phyloP scores from a whole-genome alignment of 2,888 invertebrate genomes.

The Tipula confusa region DNA sequence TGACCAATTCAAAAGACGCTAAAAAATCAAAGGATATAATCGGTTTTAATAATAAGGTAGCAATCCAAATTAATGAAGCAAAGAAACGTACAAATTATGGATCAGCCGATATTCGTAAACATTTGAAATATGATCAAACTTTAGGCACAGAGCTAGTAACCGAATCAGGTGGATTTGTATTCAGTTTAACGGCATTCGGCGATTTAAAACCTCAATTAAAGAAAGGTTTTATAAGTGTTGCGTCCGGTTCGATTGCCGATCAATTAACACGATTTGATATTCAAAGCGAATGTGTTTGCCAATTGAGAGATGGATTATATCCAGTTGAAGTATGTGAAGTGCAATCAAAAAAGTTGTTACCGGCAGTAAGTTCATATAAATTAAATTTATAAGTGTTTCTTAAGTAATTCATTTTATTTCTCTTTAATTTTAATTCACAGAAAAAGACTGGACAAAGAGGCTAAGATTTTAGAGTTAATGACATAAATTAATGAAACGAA shows the following conservation, averaged over 20 bases:
- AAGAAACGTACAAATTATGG: conserved; percentile 59
- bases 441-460: conserved; percentile 4
- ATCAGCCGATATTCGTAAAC: conserved; percentile 53
- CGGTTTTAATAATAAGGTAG: conserved; percentile 56
- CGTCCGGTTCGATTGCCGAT: conserved; percentile 45
- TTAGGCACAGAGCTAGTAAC: conserved; percentile 65
- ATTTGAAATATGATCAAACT: conserved; percentile 55
- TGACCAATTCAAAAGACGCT: conserved; percentile 51
- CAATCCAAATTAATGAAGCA: conserved; percentile 61
- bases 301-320: conserved; percentile 41
- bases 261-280: conserved; percentile 47
- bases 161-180: conserved; percentile 47
- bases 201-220: conserved; percentile 41
- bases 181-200: conserved; percentile 44
- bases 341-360: conserved; percentile 36
- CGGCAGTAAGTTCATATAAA: conserved; percentile 33
- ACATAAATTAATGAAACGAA: neutral
- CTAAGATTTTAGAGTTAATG: neutral
- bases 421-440: neutral
- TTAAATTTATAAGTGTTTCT: neutral
- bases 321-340: conserved; percentile 45
- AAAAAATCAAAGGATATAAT: conserved; percentile 44
- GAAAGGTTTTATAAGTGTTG: conserved; percentile 42
- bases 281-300: conserved; percentile 44
- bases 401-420: neutral